phyloP scores from a whole-genome alignment of 2,113 vertebrate species.

The Bubo bubo region DNA sequence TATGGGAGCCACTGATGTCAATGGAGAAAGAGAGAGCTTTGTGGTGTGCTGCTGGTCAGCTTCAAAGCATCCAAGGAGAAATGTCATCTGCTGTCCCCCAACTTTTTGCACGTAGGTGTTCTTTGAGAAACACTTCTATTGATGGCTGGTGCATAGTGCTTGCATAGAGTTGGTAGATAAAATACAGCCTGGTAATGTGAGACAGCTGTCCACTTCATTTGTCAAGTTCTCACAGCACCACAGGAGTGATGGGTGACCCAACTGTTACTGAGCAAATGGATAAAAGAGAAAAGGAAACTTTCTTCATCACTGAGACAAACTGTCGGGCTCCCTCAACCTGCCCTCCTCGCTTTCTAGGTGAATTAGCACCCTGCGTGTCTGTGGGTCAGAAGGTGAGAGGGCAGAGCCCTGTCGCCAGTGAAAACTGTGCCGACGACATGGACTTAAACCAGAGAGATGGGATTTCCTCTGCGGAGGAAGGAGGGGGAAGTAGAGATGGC shows the following conservation, averaged over 20 bases:
- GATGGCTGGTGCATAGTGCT: neutral
- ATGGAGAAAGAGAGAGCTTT: neutral
- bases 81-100: neutral
- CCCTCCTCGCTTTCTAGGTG: neutral
- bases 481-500: neutral
- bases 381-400: neutral
- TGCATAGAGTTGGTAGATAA: neutral
- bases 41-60: neutral
- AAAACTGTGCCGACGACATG: neutral
- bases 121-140: neutral
- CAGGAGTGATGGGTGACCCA: neutral
- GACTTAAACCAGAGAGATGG: neutral
- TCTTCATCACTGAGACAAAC: neutral
- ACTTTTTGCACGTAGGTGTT: neutral
- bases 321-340: neutral
- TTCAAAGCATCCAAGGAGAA: neutral
- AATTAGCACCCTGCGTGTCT: neutral
- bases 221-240: neutral
- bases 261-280: neutral
- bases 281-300: neutral
- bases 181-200: neutral
- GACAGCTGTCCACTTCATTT: neutral
- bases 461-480: neutral
- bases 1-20: neutral
- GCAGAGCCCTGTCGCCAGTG: neutral